Evolutionary conservation across 2,797 vertebrate genomes (phyloP).

Genomic region (Rhabdomys pumilio): DNA sequence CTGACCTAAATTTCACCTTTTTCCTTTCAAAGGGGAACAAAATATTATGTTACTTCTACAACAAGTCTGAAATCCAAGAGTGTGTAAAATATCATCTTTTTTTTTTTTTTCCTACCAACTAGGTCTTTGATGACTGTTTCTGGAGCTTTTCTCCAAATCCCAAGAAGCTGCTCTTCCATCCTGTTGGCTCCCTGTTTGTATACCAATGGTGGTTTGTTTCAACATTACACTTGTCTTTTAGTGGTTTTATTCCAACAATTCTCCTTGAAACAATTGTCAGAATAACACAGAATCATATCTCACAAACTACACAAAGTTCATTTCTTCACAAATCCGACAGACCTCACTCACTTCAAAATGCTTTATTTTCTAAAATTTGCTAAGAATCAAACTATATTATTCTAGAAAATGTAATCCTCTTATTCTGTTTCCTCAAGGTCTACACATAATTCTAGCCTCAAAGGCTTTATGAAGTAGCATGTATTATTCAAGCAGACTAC

Average conservation of each 20-base stretch:
- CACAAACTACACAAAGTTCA: slow-evolving; percentile 38
- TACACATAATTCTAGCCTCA: neutral
- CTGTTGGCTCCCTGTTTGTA: neutral
- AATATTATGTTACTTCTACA: neutral
- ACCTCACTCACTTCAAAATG: slow-evolving; percentile 48
- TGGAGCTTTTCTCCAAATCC: slow-evolving; percentile 51
- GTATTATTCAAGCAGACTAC: slow-evolving; percentile 47
- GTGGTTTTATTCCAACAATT: slow-evolving; percentile 46
- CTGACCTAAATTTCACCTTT: neutral
- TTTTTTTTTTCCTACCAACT: neutral
- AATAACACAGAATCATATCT: neutral
- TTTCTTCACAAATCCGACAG: slow-evolving; percentile 53
- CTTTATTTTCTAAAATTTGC: slow-evolving; percentile 66
- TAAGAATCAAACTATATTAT: slow-evolving; percentile 34
- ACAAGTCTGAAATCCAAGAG: neutral
- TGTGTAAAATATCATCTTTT: neutral
- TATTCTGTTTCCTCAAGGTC: slow-evolving; percentile 37
- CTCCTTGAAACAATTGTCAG: slow-evolving; percentile 12
- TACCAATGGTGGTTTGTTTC: neutral
- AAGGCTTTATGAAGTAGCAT: neutral
- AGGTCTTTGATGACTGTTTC: neutral
- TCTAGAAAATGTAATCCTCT: slow-evolving; percentile 42
- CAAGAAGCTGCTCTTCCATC: neutral
- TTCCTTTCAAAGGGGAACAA: neutral
- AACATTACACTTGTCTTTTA: slow-evolving; percentile 35